Evolutionary conservation across 2,888 invertebrate genomes (phyloP).

Genomic region (Orthonychiurus folsomi): DNA sequence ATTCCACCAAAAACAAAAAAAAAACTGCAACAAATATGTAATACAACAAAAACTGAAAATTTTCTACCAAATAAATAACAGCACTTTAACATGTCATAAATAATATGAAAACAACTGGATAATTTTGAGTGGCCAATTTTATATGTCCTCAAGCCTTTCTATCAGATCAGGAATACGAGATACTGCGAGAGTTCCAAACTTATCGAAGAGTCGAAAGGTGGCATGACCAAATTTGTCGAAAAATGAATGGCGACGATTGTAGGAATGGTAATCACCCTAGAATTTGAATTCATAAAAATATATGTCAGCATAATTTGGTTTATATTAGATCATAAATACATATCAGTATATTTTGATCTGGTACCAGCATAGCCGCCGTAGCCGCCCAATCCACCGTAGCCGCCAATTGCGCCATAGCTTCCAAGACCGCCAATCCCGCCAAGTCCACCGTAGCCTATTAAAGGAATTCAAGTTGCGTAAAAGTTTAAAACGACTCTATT

Average conservation of each 20-base stretch:
- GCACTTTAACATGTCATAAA: too few relatives aligned
- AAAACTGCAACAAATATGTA: too few relatives aligned
- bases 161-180: constrained; percentile 5
- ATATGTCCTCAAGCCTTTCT: constrained; percentile 7
- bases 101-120: too few relatives aligned
- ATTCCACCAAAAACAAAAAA: too few relatives aligned
- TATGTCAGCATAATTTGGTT: not conserved
- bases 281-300: too few relatives aligned
- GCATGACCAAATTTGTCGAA: constrained; percentile 3
- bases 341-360: not conserved
- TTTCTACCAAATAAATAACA: too few relatives aligned
- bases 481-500: too few relatives aligned
- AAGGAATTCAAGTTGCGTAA: too few relatives aligned
- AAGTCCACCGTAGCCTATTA: not conserved
- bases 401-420: not conserved
- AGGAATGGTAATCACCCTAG: too few relatives aligned
- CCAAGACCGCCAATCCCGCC: constrained; percentile 5
- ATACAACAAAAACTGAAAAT: too few relatives aligned
- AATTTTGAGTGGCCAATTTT: too few relatives aligned
- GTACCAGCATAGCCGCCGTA: constrained; percentile 9
- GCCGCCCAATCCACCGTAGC: not conserved
- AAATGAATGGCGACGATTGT: too few relatives aligned
- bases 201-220: not conserved
- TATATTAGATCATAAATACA: not conserved
- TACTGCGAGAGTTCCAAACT: not conserved